Conservation (phyloP, 2,888 invertebrate genomes). For the Glaucopsyche alexis region DNA sequence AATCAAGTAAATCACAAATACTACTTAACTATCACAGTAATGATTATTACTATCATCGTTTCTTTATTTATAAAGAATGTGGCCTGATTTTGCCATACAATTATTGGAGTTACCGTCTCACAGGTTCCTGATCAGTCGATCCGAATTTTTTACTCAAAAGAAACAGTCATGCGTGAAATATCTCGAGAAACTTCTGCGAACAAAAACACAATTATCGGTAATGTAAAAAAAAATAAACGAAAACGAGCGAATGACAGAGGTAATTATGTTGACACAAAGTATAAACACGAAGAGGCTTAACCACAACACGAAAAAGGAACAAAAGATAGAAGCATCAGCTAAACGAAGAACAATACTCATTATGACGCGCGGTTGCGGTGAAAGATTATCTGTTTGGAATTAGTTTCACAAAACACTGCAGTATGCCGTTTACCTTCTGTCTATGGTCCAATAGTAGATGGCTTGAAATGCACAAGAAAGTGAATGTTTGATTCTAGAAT, state of each 20-base stretch:
- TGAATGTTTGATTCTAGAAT: no score
- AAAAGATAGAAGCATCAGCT: constrained; percentile 32
- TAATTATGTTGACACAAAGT: constrained; percentile 29
- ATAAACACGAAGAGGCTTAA: constrained; percentile 22
- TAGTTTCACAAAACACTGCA: constrained; percentile 51
- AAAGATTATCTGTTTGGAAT: constrained; percentile 48
- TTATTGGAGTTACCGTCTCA: neutral
- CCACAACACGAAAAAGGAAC: constrained; percentile 34
- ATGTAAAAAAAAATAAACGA: neutral
- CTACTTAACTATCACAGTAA: no score
- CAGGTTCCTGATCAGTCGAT: neutral
- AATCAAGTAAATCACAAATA: no score
- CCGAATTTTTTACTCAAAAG: neutral
- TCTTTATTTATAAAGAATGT: no score
- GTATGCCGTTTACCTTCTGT: constrained; percentile 8
- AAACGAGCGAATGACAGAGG: neutral
- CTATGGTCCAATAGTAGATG: no score
- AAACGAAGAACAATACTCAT: constrained; percentile 36
- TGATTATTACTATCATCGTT: no score
- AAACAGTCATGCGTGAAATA: neutral
- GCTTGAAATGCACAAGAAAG: neutral
- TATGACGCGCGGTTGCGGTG: constrained; percentile 47
- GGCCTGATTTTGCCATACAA: no score
- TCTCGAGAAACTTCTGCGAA: constrained; percentile 1
- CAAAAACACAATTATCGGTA: neutral